Evolutionary conservation across 2,888 invertebrate species (phyloP).

Genomic region (Physocephala rufipes): DNA sequence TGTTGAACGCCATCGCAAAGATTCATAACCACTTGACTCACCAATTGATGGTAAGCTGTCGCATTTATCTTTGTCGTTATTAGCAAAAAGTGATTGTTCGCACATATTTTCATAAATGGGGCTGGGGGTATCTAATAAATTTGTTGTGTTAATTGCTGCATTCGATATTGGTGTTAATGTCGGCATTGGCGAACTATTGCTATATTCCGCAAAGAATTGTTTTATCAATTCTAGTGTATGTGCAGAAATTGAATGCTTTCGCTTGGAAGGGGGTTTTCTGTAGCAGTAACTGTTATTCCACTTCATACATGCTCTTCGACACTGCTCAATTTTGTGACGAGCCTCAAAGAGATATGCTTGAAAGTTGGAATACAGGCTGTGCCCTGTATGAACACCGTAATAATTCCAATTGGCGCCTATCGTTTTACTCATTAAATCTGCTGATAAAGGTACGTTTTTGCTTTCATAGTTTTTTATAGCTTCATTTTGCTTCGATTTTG

Average conservation of each 20-base stretch:
- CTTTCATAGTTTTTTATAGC: slow-evolving; percentile 39
- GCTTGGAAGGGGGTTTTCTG: slow-evolving; percentile 59
- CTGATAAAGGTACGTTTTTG: slow-evolving; percentile 48
- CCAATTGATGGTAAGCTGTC: slow-evolving; percentile 76
- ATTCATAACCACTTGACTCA: slow-evolving; percentile 80
- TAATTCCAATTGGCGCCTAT: slow-evolving; percentile 69
- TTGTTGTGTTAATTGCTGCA: not conserved
- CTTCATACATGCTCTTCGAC: slow-evolving; percentile 76
- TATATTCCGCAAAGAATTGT: slow-evolving; percentile 62
- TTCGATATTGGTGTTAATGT: not conserved
- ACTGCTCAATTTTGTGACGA: slow-evolving; percentile 77
- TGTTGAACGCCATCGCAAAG: slow-evolving; percentile 71
- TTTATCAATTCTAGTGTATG: slow-evolving; percentile 62
- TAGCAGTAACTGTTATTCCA: slow-evolving; percentile 86
- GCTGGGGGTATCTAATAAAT: too few species aligned
- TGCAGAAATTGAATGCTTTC: slow-evolving; percentile 50
- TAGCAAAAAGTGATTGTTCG: too few species aligned
- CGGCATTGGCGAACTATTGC: slow-evolving; percentile 34
- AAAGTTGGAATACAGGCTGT: slow-evolving; percentile 81
- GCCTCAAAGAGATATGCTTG: slow-evolving; percentile 90
- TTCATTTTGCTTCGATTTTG: slow-evolving; percentile 57
- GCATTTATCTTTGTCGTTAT: slow-evolving; percentile 1
- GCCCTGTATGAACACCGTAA: slow-evolving; percentile 68
- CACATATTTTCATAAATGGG: too few species aligned
- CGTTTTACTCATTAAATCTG: slow-evolving; percentile 63